These are phyloP conservation scores for Vollenhovia emeryi DNA, from an alignment of 1,140 invertebrate species.

Conservation along the genomic window DNA sequence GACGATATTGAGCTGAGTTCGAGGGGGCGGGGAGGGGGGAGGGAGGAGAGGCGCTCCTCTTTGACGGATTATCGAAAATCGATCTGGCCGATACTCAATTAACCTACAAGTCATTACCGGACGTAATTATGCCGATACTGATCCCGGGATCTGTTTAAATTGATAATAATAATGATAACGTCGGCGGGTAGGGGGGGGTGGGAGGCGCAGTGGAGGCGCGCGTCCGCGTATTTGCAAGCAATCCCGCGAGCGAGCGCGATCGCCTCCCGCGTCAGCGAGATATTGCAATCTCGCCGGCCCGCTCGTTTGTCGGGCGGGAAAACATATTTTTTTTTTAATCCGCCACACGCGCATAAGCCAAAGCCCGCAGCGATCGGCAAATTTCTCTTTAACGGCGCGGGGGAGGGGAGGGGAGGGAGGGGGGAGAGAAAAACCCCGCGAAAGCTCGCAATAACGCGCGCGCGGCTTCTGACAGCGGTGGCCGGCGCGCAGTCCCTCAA, in stretches of 20 bases:
- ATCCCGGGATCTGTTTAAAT: slow-evolving; percentile 68
- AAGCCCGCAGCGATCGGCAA: slow-evolving; percentile 32
- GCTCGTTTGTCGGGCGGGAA: not conserved
- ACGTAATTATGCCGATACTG: slow-evolving; percentile 67
- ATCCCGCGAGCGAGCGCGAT: not conserved
- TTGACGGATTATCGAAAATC: slow-evolving; percentile 75
- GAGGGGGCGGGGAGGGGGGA: no score
- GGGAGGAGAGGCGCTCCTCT: slow-evolving; percentile 28
- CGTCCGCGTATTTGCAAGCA: not conserved
- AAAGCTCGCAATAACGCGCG: slow-evolving; percentile 47
- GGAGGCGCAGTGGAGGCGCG: no score
- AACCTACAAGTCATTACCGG: slow-evolving; percentile 71
- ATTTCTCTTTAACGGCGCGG: slow-evolving; percentile 24
- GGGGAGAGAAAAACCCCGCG: not conserved
- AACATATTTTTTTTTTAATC: slow-evolving; percentile 30
- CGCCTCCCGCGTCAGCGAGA: slow-evolving; percentile 3
- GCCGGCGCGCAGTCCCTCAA: not conserved
- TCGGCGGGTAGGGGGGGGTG: no score
- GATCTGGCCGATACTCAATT: slow-evolving; percentile 67
- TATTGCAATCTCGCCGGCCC: slow-evolving; percentile 46
- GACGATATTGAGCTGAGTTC: slow-evolving; percentile 40
- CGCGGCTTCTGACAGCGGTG: slow-evolving; percentile 30
- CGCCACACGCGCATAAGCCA: not conserved
- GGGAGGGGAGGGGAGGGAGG: no score
- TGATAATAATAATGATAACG: slow-evolving; percentile 73